A percentile compares a stretch with the other conserved stretches of the same genome.
Conservation (phyloP, 2,888 invertebrate genomes). For the Plebejus argus region DNA sequence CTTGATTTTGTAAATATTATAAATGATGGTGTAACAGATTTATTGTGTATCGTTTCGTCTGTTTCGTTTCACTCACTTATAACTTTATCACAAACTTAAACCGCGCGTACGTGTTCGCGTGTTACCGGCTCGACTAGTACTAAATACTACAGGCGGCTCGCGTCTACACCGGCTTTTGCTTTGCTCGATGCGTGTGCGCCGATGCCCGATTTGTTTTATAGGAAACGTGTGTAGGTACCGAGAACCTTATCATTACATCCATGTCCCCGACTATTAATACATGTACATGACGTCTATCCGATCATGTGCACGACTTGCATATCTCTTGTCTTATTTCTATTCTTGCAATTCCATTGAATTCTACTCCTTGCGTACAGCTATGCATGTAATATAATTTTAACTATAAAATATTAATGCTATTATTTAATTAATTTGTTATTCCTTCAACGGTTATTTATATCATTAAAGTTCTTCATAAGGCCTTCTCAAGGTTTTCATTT, state of each 20-base stretch:
- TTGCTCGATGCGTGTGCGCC: conserved; percentile 14
- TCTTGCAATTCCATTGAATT: neutral
- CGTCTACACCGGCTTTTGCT: neutral
- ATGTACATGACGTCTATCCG: neutral
- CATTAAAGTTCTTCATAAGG: no score
- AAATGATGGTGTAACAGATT: neutral
- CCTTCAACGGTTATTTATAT: no score
- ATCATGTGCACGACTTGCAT: neutral
- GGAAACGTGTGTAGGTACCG: neutral
- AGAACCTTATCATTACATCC: neutral
- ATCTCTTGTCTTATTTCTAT: neutral
- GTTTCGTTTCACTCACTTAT: conserved; percentile 18
- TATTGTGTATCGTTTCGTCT: neutral
- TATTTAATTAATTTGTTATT: neutral
- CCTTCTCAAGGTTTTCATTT: no score
- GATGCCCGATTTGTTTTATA: conserved; percentile 3
- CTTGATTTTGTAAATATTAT: conserved; percentile 3
- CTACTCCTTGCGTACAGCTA: neutral
- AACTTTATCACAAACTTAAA: conserved; percentile 16
- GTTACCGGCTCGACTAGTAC: neutral
- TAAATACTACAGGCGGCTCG: neutral
- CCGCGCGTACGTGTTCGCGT: conserved; percentile 17
- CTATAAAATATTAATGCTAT: neutral
- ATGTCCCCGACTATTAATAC: neutral
- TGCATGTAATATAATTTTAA: neutral